phyloP scores from a whole-genome alignment of 1,140 invertebrate species.

The Cydia amplana region DNA sequence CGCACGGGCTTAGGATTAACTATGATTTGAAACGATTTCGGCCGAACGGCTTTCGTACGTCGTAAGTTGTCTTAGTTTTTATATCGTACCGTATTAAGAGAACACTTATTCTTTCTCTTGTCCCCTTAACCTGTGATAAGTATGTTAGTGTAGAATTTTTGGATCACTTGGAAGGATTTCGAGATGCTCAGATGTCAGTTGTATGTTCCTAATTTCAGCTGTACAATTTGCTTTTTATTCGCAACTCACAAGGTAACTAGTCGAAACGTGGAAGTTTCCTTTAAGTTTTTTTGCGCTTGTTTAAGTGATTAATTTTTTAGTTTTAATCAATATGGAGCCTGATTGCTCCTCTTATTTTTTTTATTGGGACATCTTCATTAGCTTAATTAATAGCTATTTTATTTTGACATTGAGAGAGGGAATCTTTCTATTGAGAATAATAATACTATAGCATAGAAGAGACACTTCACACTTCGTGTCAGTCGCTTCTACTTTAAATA shows the following conservation, averaged over 20 bases:
- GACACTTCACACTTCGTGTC: background rate
- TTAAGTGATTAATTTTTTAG: slow-evolving; percentile 61
- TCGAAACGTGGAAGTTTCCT: slow-evolving; percentile 54
- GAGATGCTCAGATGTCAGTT: slow-evolving; percentile 71
- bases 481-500: slow-evolving; percentile 3
- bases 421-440: background rate
- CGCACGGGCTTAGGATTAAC: slow-evolving; percentile 66
- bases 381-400: slow-evolving; percentile 8
- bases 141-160: slow-evolving; percentile 72
- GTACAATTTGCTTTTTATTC: slow-evolving; percentile 67
- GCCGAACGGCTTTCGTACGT: slow-evolving; percentile 44
- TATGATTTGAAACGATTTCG: slow-evolving; percentile 60
- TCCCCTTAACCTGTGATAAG: slow-evolving; percentile 79
- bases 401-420: slow-evolving; percentile 8
- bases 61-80: slow-evolving; percentile 71
- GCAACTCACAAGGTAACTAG: slow-evolving; percentile 62
- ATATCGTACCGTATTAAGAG: slow-evolving; percentile 66
- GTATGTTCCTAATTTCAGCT: slow-evolving; percentile 75
- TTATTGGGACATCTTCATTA: slow-evolving; percentile 41
- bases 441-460: background rate
- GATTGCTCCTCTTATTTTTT: slow-evolving; percentile 45
- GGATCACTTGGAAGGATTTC: slow-evolving; percentile 70
- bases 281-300: slow-evolving; percentile 55
- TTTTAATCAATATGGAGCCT: slow-evolving; percentile 44
- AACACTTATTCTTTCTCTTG: slow-evolving; percentile 77